Base-by-base conservation (phyloP, 2,888 invertebrate species). In the Leucozona laternaria region DNA sequence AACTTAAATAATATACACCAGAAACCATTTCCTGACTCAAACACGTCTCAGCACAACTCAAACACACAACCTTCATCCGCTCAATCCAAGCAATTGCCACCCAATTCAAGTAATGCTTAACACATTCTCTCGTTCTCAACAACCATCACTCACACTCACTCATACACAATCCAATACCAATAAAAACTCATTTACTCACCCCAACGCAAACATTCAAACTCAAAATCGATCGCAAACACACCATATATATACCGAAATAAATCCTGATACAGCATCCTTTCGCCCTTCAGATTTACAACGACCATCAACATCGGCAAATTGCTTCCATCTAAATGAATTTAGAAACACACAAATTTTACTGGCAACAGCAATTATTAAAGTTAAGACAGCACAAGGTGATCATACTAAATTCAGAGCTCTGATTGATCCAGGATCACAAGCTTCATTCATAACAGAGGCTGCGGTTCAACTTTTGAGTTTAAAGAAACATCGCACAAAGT, bases 371-470 rank as follows among this genome's bases (percentile, higher is more conserved):
- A 62, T 62, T 5, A n/a, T 62, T 2, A 62, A 62, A n/a, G 43
- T 43, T 3, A 43, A 43, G 5, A n/a, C 62, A 62, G 22, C n/a
- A 2, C 22, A n/a, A 43, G 62, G 62, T 8, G 22, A 43, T 8
- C 8, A 15, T 4, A 10, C 43, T 3, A 15, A 40, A 25, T 15
- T 62, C n/a, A 43, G 62, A 43, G 62, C 43, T 2, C 2, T 62
- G 2, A 40, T 62, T n/a, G 62, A 62, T 62, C n/a, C 62, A 3
- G 62, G 43, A 43, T 62, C 62, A 15, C 25, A 62, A 5, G 43
- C 62, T n/a, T 15, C 62, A 11, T 62, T 62, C 13, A 43, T 62
- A 25, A 43, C 43, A 1, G 62, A 62, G 13, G 43, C 25, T 6
- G 20, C 62, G 0, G 62, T 13, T 43, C 25, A 62, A n/a, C n/a